Evolutionary conservation across 2,888 invertebrate genomes (phyloP), one percentile per base, ranked within the genome.

Genomic region (Sabatieria punctata): DNA sequence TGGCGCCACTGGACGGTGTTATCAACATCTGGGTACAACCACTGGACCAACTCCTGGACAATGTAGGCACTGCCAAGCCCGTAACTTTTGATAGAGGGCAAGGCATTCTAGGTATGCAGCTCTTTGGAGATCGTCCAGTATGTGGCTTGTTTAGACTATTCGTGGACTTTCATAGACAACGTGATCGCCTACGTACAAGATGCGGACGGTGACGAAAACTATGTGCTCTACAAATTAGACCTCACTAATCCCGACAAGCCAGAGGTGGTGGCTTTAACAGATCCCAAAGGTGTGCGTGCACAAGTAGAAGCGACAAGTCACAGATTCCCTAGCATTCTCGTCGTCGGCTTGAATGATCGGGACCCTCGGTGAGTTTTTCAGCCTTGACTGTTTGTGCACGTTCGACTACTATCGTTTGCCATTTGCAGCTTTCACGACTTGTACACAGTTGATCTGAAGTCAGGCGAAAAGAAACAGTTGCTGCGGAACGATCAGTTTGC

Each of bases 1-100:
- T 41, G 11, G 45, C 45, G n/a, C 45, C 45, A 4, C 22, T 19
- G 18, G 25, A 25, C 15, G 26, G 26, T 22, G 45, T 45, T 13
- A 15, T 25, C 11, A 45, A 45, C 26, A 45, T 45, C 26, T 45
- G 45, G 45, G 40, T 21, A 40, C 22, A 41, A 19, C 30, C 30
- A 15, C 30, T 30, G 8, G 30, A 30, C 30, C 30, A 30, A 15
- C 8, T 30, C 8, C 30, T 30, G 8, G 30, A 30, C 30, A 15
- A 15, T 15, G 8, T 8, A 30, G 15, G 15, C 8, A 30, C 30
- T 15, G 30, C 30, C 30, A 30, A 30, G 30, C 30, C 30, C 30
- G 30, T 30, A 8, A 30, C 30, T 15, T 30, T 30, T 15, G 30
- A 30, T 15, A 30, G 15, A 30, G 15, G 15, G 15, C 30, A 15